Evolutionary conservation across 2,113 vertebrate species (phyloP).

Genomic region (Camelus dromedarius): DNA sequence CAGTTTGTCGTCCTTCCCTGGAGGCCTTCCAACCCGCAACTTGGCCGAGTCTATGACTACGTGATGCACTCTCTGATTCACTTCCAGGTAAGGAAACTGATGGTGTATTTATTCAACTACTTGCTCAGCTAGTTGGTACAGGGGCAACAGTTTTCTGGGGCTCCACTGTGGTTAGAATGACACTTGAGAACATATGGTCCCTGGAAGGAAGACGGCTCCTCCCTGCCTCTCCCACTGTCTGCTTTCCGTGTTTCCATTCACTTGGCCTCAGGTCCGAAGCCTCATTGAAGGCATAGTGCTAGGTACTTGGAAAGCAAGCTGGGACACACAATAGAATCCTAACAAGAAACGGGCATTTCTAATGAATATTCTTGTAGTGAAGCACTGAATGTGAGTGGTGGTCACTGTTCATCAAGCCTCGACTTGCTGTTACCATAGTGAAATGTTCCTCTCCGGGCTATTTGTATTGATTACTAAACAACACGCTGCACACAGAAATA

Average conservation of each 20-base stretch:
- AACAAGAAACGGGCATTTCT: neutral
- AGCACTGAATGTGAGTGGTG: neutral
- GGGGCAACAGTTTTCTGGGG: neutral
- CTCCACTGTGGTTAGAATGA: neutral
- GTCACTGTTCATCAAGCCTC: neutral
- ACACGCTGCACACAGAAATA: neutral
- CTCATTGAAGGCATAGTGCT: neutral
- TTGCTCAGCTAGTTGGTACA: neutral
- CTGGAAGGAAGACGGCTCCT: neutral
- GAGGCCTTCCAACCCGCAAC: conserved; percentile 95
- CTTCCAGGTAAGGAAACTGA: conserved; percentile 92
- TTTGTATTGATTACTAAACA: conserved; percentile 40
- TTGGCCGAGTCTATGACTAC: conserved; percentile 97
- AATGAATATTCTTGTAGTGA: neutral
- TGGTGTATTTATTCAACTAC: neutral
- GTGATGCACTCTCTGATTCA: conserved; percentile 98
- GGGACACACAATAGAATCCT: neutral
- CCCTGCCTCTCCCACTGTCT: neutral
- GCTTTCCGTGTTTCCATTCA: neutral
- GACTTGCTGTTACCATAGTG: neutral
- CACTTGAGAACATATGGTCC: neutral
- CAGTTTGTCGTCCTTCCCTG: conserved; percentile 98
- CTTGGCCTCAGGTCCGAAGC: neutral
- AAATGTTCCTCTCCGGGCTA: conserved; percentile 15
- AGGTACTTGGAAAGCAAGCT: neutral